Evolutionary conservation across 2,113 vertebrate genomes (phyloP), one percentile per base, ranked within the genome.

Genomic region (Hirundichthys speculiger): DNA sequence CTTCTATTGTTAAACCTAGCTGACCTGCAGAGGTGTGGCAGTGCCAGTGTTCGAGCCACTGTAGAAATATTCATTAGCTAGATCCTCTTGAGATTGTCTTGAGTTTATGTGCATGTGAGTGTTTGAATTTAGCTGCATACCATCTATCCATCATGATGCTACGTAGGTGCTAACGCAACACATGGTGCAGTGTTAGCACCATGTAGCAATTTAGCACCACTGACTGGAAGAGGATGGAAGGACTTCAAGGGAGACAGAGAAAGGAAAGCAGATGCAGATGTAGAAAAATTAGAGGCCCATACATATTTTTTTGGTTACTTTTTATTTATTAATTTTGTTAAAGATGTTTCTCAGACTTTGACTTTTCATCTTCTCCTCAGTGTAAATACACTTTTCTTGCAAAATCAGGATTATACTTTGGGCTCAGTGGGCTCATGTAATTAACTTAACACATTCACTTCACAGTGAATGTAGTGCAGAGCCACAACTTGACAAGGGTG

Each of bases 1-100:
- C 66, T 58, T 12, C 55, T 73, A 42, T 64, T 80, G 66, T 71
- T 75, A 12, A 60, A 61, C 30, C 54, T 15, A 6, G 45, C 70
- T 18, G 15, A 24, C 30, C 10, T 56, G 15, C 43, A 24, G 24
- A 8, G 20, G 13, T 18, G 7, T 19, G n/a, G n/a, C 16, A 11
- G 16, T 43, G 25, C 6, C 25, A 27, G 25, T 34, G 30, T 34
- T 34, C 6, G 30, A 34, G 30, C 9, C 27, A 24, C 20, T 48
- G 53, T 64, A 41, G 62, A 42, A 68, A 64, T 16, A 1, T 24
- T 61, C 19, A 65, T 48, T 47, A 71, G 19, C n/a, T n/a, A n/a
- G n/a, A n/a, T n/a, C n/a, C n/a, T n/a, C n/a, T n/a, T n/a, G n/a
- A n/a, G n/a, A n/a, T n/a, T n/a, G n/a, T n/a, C n/a, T n/a, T n/a